Conservation (phyloP, 1,140 invertebrate species). For the Drosophila obscura region DNA sequence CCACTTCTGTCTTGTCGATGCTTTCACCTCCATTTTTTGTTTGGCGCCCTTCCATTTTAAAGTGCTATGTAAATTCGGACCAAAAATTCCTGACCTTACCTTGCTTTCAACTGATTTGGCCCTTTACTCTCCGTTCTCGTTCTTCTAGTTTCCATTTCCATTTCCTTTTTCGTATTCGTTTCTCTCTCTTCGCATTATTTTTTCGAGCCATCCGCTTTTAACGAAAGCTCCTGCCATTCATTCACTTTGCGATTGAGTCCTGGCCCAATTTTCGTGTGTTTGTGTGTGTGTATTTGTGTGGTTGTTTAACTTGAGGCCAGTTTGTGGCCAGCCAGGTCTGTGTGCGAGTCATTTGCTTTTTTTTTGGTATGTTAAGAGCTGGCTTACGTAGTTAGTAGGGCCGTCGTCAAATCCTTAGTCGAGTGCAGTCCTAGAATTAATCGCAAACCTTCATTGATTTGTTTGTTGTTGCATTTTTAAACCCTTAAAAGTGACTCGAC, state of each 20-base stretch:
- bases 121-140: constrained; percentile 45
- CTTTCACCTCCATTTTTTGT: constrained; percentile 3
- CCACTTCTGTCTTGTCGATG: constrained; percentile 28
- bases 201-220: constrained; percentile 41
- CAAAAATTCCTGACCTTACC: constrained; percentile 2
- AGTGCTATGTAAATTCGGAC: constrained; percentile 62
- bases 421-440: constrained; percentile 25
- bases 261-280: constrained; percentile 1
- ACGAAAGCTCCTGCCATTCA: constrained; percentile 57
- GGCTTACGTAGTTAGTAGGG: constrained; percentile 51
- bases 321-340: constrained; percentile 21
- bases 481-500: too few relatives aligned
- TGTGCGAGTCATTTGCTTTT: constrained; percentile 57
- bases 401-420: constrained; percentile 56
- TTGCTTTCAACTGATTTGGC: constrained; percentile 48
- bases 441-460: not conserved
- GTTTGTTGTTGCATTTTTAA: too few relatives aligned
- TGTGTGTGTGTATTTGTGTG: constrained; percentile 3
- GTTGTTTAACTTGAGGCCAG: constrained; percentile 21
- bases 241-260: constrained; percentile 36
- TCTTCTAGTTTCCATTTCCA: not conserved
- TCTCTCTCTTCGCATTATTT: not conserved
- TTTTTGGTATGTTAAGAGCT: constrained; percentile 56
- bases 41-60: constrained; percentile 54
- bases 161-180: not conserved